These are phyloP conservation scores for Stomatorhinus ivindoensis DNA, from an alignment of 2,113 vertebrate species.

Conservation along the genomic window DNA sequence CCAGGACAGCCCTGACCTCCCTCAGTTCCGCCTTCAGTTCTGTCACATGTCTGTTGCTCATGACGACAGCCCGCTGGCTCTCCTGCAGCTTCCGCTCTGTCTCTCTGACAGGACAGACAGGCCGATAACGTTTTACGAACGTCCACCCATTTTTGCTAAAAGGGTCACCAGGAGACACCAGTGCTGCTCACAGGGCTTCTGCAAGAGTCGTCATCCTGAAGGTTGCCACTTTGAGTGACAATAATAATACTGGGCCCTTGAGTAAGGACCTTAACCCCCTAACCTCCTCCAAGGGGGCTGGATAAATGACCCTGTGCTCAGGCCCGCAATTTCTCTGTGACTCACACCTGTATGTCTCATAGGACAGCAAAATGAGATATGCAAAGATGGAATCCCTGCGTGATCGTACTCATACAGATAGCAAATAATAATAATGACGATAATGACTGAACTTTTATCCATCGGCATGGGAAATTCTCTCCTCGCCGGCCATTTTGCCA, in stretches of 20 bases:
- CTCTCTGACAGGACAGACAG: conserved; percentile 49
- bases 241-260: neutral
- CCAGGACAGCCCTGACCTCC: conserved; percentile 65
- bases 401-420: neutral
- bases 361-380: neutral
- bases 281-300: neutral
- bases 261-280: neutral
- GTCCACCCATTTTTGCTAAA: neutral
- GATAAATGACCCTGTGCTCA: neutral
- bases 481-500: neutral
- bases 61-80: conserved; percentile 62
- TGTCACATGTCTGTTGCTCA: conserved; percentile 63
- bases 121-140: neutral
- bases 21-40: conserved; percentile 67
- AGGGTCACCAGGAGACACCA: neutral
- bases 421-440: neutral
- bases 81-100: conserved; percentile 69
- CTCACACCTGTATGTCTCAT: neutral
- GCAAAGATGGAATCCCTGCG: neutral
- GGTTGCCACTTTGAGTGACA: neutral
- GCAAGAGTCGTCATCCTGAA: neutral
- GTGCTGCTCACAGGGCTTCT: neutral
- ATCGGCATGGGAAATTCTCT: neutral
- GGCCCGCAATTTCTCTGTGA: neutral
- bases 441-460: neutral